These are phyloP conservation scores for Trochalopteron elliotii DNA, from an alignment of 2,113 vertebrate species.

Conservation along the genomic window DNA sequence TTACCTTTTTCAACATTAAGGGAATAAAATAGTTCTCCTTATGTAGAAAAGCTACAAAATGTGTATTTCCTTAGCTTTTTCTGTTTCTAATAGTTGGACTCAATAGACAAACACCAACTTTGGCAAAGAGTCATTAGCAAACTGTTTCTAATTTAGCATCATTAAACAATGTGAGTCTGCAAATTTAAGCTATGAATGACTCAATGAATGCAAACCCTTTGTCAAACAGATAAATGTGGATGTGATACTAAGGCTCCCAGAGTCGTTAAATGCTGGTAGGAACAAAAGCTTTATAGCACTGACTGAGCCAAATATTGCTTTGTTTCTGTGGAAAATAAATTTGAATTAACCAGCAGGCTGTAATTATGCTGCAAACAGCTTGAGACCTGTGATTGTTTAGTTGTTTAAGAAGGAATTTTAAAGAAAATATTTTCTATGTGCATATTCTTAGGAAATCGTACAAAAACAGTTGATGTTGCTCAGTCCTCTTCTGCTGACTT, in stretches of 20 bases:
- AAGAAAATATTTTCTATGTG: not conserved
- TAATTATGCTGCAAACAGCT: constrained; percentile 49
- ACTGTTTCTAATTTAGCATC: not conserved
- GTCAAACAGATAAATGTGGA: constrained; percentile 32
- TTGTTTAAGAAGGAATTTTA: constrained; percentile 2
- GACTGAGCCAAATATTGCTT: constrained; percentile 48
- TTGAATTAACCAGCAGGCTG: constrained; percentile 34
- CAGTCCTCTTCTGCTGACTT: not conserved
- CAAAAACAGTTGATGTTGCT: not conserved
- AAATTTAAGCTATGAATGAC: constrained; percentile 2
- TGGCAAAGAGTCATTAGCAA: constrained; percentile 10
- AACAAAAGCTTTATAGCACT: constrained; percentile 40
- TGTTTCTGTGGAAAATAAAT: constrained; percentile 55
- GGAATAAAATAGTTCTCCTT: not conserved
- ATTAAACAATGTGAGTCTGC: not conserved
- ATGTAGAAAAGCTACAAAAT: not conserved
- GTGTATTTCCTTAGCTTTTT: not conserved
- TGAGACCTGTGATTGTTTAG: constrained; percentile 7
- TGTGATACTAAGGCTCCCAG: constrained; percentile 19
- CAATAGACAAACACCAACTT: not conserved
- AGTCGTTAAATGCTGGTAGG: constrained; percentile 17
- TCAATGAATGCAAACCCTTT: constrained; percentile 31
- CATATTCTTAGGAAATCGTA: not conserved
- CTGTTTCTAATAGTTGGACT: not conserved
- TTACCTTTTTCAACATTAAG: not conserved